These are phyloP conservation scores for Labeo rohita DNA, from an alignment of 2,113 vertebrate genomes.

Conservation along the genomic window DNA sequence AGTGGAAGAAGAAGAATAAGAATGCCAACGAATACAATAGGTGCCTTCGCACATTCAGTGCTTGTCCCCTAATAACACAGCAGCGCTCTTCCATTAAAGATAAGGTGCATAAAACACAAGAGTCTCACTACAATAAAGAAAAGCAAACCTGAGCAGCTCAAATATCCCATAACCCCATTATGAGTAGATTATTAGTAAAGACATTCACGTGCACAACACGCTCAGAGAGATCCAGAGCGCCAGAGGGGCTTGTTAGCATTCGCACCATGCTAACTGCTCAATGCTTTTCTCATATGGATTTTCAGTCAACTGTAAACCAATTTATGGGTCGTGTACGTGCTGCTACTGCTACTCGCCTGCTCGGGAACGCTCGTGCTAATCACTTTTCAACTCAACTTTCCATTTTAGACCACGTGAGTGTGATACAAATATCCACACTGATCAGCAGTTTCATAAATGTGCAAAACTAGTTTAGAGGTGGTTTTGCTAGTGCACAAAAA, in stretches of 20 bases:
- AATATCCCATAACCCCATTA: not conserved
- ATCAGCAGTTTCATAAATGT: not conserved
- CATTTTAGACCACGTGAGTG: not conserved
- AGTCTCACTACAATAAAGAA: not conserved
- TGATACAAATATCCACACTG: not conserved
- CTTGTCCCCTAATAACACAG: no score
- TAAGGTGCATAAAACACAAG: not conserved
- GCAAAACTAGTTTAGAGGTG: not conserved
- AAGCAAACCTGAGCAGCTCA: not conserved
- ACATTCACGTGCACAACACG: not conserved
- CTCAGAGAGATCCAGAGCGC: not conserved
- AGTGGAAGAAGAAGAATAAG: no score
- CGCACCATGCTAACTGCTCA: not conserved
- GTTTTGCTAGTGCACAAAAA: not conserved
- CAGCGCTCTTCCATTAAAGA: no score
- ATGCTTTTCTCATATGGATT: not conserved
- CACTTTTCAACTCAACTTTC: not conserved
- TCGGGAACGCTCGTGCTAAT: not conserved
- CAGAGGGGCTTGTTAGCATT: conserved; percentile 10
- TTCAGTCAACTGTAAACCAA: not conserved
- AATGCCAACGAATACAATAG: no score
- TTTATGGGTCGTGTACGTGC: not conserved
- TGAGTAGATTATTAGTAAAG: not conserved
- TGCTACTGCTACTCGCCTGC: not conserved
- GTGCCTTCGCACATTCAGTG: no score